These are phyloP conservation scores for Crambe crambe DNA, from an alignment of 37 sponge, comb jelly and placozoan genomes.

Conservation along the genomic window DNA sequence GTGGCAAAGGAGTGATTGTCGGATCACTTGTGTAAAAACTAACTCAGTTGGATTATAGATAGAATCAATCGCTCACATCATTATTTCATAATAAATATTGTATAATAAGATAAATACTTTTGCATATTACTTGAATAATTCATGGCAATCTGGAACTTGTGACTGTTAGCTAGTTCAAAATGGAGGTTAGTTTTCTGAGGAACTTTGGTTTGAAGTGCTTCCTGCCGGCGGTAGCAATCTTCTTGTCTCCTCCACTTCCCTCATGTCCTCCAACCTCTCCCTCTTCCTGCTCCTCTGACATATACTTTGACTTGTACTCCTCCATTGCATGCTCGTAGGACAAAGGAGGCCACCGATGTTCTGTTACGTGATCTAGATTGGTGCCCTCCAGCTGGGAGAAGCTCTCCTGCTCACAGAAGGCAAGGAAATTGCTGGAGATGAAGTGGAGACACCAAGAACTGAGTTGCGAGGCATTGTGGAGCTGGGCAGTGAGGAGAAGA, in stretches of 20 bases:
- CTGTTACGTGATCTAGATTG: constrained; percentile 28
- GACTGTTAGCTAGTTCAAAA: no score
- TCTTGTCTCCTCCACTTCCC: not conserved
- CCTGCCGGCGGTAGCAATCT: no score
- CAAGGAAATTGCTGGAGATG: constrained; percentile 80
- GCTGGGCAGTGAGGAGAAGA: constrained; percentile 68
- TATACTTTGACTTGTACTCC: constrained; percentile 73
- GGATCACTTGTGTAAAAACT: not conserved
- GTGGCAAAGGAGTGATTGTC: not conserved
- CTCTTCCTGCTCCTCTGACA: constrained; percentile 36
- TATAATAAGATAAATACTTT: no score
- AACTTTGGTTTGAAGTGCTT: no score
- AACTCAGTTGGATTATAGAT: no score
- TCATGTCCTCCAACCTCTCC: not conserved
- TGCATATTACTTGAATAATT: no score
- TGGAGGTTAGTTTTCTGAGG: no score
- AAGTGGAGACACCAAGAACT: constrained; percentile 86
- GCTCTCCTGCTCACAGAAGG: constrained; percentile 49
- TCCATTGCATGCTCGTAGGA: constrained; percentile 76
- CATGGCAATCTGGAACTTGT: no score
- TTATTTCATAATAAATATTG: no score
- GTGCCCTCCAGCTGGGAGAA: constrained; percentile 34
- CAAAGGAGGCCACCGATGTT: constrained; percentile 83
- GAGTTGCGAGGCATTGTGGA: constrained; percentile 86
- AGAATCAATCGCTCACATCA: no score